Evolutionary conservation across 2,888 invertebrate genomes (phyloP), one percentile per base, ranked within the genome.

Genomic region (Eupithecia insigniata): DNA sequence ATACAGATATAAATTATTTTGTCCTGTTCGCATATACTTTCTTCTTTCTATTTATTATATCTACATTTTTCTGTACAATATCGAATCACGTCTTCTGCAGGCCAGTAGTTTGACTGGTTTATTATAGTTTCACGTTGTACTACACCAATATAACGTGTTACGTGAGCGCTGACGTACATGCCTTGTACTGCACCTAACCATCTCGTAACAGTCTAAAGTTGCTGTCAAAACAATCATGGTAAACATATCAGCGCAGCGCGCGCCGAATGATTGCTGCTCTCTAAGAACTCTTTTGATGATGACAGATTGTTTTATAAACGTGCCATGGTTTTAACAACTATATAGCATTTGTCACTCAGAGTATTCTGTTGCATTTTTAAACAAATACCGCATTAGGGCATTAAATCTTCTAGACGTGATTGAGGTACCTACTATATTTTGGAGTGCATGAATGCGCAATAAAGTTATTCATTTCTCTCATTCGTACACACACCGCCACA

Each of bases 181-280:
- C 1, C 55, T 55, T 12, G 14, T 55, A 55, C 46, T 26, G 26
- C 12, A 55, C 3, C 5, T 26, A 55, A 14, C 55, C 26, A 26
- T 55, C 55, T 55, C 55, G 55, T 55, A 55, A 55, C 55, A 55
- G 12, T 55, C 26, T 55, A 26, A 26, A 55, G 34, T 28, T 60
- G 32, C 36, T 67, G 58, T 67, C 67, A 67, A 60, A 67, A 67
- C 67, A 58, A 60, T 67, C 30, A 62, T 61, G 61, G 61, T 60
- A 51, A 66, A 58, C 70, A 26, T 55, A 22, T 51, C 55, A 26
- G 26, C 22, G 55, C 14, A 55, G 55, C n/a, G 1, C 2, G 55
- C 22, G 26, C 5, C 12, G 55, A 55, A 22, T 26, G 55, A 55
- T 26, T 14, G 3, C 51, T 51, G 55, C 55, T 55, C 26, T 55